Evolutionary conservation across 2,888 invertebrate species (phyloP).

Genomic region (Drosophila percnosoma): DNA sequence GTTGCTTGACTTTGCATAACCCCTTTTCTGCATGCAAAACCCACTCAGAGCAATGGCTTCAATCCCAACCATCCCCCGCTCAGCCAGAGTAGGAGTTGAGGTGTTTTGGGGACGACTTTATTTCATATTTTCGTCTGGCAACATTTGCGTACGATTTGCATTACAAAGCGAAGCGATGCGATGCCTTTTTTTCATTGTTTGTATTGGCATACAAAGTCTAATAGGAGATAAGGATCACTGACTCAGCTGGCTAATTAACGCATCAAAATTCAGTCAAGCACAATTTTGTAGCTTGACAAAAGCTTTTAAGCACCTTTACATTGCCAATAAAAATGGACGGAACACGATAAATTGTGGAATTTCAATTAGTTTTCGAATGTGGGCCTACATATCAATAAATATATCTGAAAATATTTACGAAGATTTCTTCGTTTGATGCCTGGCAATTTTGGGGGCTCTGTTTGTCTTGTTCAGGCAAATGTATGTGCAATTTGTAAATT

Average conservation of each 20-base stretch:
- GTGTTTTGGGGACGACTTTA: slow-evolving; percentile 50
- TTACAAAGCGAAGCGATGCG: slow-evolving; percentile 64
- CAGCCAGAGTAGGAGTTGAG: slow-evolving; percentile 7
- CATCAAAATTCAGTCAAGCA: slow-evolving; percentile 1
- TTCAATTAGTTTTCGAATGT: slow-evolving; percentile 40
- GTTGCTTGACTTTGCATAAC: slow-evolving; percentile 81
- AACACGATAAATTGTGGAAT: slow-evolving; percentile 18
- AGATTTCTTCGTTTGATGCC: slow-evolving; percentile 43
- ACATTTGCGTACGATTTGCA: slow-evolving; percentile 77
- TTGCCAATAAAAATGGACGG: background rate
- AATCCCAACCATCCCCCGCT: background rate
- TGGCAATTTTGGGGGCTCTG: slow-evolving; percentile 32
- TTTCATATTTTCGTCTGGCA: slow-evolving; percentile 68
- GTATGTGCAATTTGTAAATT: slow-evolving; percentile 70
- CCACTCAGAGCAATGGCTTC: slow-evolving; percentile 53
- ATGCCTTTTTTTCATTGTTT: slow-evolving; percentile 29
- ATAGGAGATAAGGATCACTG: slow-evolving; percentile 3
- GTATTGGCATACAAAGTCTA: slow-evolving; percentile 48
- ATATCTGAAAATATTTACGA: slow-evolving; percentile 39
- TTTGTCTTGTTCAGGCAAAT: slow-evolving; percentile 53
- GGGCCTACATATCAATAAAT: slow-evolving; percentile 4
- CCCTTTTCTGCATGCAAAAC: slow-evolving; percentile 64
- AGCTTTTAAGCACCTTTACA: slow-evolving; percentile 13
- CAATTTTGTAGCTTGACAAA: slow-evolving; percentile 13
- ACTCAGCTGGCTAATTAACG: slow-evolving; percentile 56